Conservation (phyloP, 2,113 vertebrate genomes). For the Cyrtonyx montezumae region DNA sequence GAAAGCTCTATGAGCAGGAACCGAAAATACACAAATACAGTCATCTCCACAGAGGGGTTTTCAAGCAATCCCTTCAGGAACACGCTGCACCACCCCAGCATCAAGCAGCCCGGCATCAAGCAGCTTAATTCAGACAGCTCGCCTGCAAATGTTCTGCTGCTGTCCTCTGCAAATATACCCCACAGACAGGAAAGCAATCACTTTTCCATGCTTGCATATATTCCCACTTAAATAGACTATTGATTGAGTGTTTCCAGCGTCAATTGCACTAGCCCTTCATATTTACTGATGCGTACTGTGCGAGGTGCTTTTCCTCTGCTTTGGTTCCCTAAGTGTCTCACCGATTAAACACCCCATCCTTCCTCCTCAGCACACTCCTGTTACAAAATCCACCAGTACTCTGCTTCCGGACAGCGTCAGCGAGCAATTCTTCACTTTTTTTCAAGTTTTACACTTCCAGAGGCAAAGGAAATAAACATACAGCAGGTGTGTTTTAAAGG, state of each 20-base stretch:
- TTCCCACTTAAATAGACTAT: conserved; percentile 83
- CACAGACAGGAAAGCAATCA: conserved; percentile 56
- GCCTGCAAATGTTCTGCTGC: conserved; percentile 66
- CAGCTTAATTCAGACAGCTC: conserved; percentile 42
- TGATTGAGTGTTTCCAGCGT: conserved; percentile 77
- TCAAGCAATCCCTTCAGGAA: conserved; percentile 21
- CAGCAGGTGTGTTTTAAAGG: not conserved
- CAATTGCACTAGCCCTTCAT: conserved; percentile 82
- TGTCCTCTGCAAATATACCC: conserved; percentile 59
- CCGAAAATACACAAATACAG: not conserved
- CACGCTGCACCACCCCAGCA: conserved; percentile 15
- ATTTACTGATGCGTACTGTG: conserved; percentile 63
- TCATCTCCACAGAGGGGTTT: not conserved
- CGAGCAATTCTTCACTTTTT: conserved; percentile 25
- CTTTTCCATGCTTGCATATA: conserved; percentile 81
- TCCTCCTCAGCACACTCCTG: not conserved
- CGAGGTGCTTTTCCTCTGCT: conserved; percentile 71
- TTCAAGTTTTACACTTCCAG: conserved; percentile 38
- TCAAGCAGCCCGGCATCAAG: conserved; percentile 1
- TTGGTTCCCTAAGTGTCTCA: conserved; percentile 37
- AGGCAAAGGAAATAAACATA: conserved; percentile 38
- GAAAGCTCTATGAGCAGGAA: not conserved
- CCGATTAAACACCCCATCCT: conserved; percentile 28
- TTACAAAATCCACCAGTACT: conserved; percentile 38
- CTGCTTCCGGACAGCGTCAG: not conserved